Percentiles rank a stretch among this genome's conserved stretches.
phyloP scores from a whole-genome alignment of 92 coral and sea anemone species.

The Zoanthus sansibaricus region DNA sequence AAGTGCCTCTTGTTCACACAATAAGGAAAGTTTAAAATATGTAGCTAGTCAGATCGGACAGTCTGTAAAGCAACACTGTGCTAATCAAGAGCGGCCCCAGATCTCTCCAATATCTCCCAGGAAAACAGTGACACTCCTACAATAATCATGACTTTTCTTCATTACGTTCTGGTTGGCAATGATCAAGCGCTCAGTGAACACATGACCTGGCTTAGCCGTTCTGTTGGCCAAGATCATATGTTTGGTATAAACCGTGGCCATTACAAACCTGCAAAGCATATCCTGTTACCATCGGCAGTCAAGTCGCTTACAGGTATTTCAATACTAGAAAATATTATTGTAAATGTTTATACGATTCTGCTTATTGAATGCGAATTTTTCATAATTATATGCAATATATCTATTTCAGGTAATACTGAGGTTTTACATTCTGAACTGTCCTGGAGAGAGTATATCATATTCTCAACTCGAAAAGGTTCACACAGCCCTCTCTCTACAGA shows the following conservation, averaged over 20 bases:
- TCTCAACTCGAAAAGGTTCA: slow-evolving; percentile 59
- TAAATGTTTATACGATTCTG: too few species aligned
- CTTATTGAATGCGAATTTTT: too few species aligned
- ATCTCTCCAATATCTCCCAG: slow-evolving; percentile 26
- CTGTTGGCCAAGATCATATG: background rate
- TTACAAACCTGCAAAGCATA: background rate
- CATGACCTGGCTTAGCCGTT: slow-evolving; percentile 45
- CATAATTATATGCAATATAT: background rate
- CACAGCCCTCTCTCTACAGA: slow-evolving; percentile 67
- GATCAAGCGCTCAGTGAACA: slow-evolving; percentile 52
- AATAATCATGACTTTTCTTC: slow-evolving; percentile 28
- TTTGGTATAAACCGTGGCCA: background rate
- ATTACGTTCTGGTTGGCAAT: slow-evolving; percentile 48
- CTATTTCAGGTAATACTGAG: slow-evolving; percentile 54
- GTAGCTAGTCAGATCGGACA: slow-evolving; percentile 44
- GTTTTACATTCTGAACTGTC: slow-evolving; percentile 56
- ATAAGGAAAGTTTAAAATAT: slow-evolving; percentile 22
- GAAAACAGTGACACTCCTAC: slow-evolving; percentile 40
- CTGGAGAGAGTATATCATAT: slow-evolving; percentile 57
- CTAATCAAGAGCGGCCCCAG: slow-evolving; percentile 59
- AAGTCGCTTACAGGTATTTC: background rate
- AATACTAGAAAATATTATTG: too few species aligned
- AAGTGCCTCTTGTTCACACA: slow-evolving; percentile 42
- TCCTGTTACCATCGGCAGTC: background rate
- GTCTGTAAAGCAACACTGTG: slow-evolving; percentile 34